Evolutionary conservation across 2,113 vertebrate genomes (phyloP), one percentile per base, ranked within the genome.

Genomic region (Picathartes gymnocephalus): DNA sequence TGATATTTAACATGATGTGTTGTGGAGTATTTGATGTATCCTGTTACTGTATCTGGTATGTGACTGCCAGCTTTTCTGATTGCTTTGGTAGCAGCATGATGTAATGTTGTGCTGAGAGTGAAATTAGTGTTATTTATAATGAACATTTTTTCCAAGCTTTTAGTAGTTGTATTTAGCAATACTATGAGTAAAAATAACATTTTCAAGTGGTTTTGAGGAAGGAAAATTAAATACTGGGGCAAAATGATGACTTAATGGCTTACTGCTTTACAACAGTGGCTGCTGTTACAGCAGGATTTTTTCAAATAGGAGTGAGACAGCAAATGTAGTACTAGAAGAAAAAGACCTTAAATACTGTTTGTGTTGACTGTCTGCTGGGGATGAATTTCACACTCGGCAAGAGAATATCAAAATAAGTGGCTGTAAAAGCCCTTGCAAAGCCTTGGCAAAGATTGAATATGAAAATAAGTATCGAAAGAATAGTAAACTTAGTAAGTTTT

Each of bases 191-290:
- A 90, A 94, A 96, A 80, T 48, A 93, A 70, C 54, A 66, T 77
- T 93, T 83, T 93, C 20, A 90, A 94, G 66, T 92, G 70, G 12
- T 72, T 93, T 96, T 70, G 74, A 77, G 68, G 79, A 93, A 88
- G 50, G 25, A 68, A 80, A 80, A 56, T 80, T 48, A 88, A 92
- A 58, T 92, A 80, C 17, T 57, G 71, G 89, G 20, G 62, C 80
- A 42, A 88, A 94, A 72, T 77, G 9, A 86, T 78, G 87, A 54
- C 44, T 87, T 94, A 85, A 65, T 79, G 25, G 61, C 20, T 87
- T 93, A 39, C 21, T 90, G 54, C 58, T 76, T 90, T 88, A 88
- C 70, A 77, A 58, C 53, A 72, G 64, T 82, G 50, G 6, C 50
- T 73, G 68, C 54, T 92, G 2, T 69, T 94, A 40, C 44, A 69